These are phyloP conservation scores for Odontocolon sp. DNA, from an alignment of 2,888 invertebrate species.

Conservation along the genomic window DNA sequence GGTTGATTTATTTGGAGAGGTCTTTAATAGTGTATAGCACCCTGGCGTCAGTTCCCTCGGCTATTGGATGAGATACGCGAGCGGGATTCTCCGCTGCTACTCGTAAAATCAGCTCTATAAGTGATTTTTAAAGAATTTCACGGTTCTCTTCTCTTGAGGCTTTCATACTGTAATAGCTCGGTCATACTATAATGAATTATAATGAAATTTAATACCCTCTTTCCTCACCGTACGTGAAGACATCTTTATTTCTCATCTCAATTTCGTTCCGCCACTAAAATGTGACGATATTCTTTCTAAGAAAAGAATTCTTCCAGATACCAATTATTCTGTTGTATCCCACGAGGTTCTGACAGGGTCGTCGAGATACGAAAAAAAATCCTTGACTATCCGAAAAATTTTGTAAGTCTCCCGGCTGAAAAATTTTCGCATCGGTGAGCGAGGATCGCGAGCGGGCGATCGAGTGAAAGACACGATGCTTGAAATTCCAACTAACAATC, in stretches of 20 bases:
- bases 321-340: constrained; percentile 49
- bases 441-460: not conserved
- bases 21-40: constrained; percentile 13
- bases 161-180: not conserved
- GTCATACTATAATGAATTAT: constrained; percentile 3
- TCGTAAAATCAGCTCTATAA: constrained; percentile 33
- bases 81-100: not conserved
- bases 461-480: constrained; percentile 42
- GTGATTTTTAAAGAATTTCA: constrained; percentile 43
- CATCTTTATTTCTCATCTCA: not conserved
- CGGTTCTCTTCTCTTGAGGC: not conserved
- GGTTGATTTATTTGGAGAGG: constrained; percentile 41
- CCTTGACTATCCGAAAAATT: constrained; percentile 56
- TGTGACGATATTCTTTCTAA: constrained; percentile 2
- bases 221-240: not conserved
- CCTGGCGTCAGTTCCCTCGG: not conserved
- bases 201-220: constrained; percentile 33
- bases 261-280: not conserved
- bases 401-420: constrained; percentile 51
- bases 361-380: constrained; percentile 24
- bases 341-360: not conserved
- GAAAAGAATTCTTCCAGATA: constrained; percentile 38
- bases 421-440: constrained; percentile 30
- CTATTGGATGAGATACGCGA: not conserved
- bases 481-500: constrained; percentile 52